Conservation (phyloP, 2,797 vertebrate species). For the Acanthornis magna region DNA sequence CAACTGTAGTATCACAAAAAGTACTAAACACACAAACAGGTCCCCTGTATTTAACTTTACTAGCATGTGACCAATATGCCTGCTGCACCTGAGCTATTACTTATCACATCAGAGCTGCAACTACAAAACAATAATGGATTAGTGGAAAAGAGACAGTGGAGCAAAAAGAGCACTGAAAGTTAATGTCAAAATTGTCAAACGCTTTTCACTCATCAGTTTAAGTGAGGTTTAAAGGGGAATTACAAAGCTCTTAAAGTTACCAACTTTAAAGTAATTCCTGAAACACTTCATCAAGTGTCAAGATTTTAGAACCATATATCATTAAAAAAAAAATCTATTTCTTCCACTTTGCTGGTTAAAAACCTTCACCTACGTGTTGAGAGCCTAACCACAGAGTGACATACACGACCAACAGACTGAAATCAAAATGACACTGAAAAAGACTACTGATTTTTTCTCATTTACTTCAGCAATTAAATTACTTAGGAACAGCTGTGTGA, state of each 20-base stretch:
- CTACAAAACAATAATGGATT: not conserved
- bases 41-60: not conserved
- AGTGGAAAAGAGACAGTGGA: not conserved
- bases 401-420: rapidly evolving
- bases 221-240: not conserved
- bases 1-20: not conserved
- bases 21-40: not conserved
- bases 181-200: not conserved
- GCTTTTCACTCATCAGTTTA: not conserved
- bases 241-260: not conserved
- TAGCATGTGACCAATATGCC: not conserved
- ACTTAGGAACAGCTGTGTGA: not conserved
- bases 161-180: not conserved
- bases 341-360: not conserved
- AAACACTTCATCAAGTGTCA: not conserved
- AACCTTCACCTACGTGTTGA: not conserved
- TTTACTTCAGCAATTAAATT: not conserved
- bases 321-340: not conserved
- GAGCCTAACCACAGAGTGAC: not conserved
- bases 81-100: not conserved
- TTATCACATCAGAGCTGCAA: not conserved
- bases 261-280: not conserved
- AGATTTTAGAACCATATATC: not conserved
- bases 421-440: not conserved
- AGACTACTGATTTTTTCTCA: not conserved